Evolutionary conservation across 2,888 invertebrate species (phyloP), one percentile per base, ranked within the genome.

Genomic region (Papilio demoleus): DNA sequence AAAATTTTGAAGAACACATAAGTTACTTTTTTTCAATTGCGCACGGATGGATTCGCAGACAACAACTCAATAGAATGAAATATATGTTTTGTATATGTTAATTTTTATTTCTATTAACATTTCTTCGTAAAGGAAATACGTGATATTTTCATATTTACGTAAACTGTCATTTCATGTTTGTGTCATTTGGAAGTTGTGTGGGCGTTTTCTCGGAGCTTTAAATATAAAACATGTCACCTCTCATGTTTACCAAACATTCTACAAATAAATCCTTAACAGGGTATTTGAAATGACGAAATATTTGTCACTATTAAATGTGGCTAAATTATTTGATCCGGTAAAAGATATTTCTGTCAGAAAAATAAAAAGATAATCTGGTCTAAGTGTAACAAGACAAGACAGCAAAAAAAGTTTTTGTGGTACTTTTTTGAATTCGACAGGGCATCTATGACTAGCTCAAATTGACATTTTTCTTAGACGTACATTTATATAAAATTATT

Each of bases 201-300:
- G 27, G 53, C 27, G 27, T 53, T 4, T 50, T 27, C 24, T 24
- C 14, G 27, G 3, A 14, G n/a, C n/a, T n/a, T 14, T 27, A 27
- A 27, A 27, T 53, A 27, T 24, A 53, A 27, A 27, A 50, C 14
- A 8, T 53, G 27, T 53, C 24, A 9, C 53, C 53, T 53, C 53
- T 3, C 24, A 8, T 53, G 53, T 53, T 53, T 53, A 53, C 53
- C 24, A n/a, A 24, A 53, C 53, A 53, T 24, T 50, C 27, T 19
- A 53, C 27, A 14, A 53, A 53, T 53, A 53, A 27, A 27, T 53
- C 53, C 27, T 53, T 27, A 2, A 27, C 27, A 47, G 47, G 22
- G 22, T 47, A 22, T 47, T 22, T 53, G 53, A 8, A 27, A n/a
- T 53, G 27, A 53, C 27, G 53, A 27, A 14, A 53, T 50, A 24